phyloP scores from a whole-genome alignment of 92 coral and sea anemone genomes.

The Diadumene lineata region DNA sequence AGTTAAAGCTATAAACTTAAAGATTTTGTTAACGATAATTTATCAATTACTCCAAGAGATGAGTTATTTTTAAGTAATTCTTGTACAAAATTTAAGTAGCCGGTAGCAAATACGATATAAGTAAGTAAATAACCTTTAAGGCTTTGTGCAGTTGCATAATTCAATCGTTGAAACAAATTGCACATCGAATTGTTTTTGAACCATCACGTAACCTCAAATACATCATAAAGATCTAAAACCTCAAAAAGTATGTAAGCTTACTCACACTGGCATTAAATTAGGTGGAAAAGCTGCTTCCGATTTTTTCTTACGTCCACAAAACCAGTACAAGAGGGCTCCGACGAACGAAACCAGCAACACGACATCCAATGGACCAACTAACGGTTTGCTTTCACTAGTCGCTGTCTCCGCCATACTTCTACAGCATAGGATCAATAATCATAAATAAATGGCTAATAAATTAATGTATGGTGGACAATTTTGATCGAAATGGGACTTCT shows the following conservation, averaged over 20 bases:
- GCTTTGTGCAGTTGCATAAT: too few relatives aligned
- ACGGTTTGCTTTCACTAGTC: slow-evolving; percentile 65
- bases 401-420: slow-evolving; percentile 13
- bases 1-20: too few relatives aligned
- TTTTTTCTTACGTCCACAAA: slow-evolving; percentile 81
- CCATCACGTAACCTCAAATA: not conserved
- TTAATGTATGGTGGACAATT: not conserved
- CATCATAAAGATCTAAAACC: too few relatives aligned
- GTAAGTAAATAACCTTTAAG: too few relatives aligned
- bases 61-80: too few relatives aligned
- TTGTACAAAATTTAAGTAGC: too few relatives aligned
- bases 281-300: slow-evolving; percentile 56
- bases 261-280: slow-evolving; percentile 77
- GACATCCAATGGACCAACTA: slow-evolving; percentile 81
- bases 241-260: too few relatives aligned
- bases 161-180: too few relatives aligned
- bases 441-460: not conserved
- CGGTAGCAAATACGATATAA: too few relatives aligned
- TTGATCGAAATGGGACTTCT: not conserved
- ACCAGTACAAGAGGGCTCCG: slow-evolving; percentile 88
- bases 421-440: not conserved
- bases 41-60: too few relatives aligned
- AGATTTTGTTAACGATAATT: too few relatives aligned
- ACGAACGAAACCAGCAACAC: slow-evolving; percentile 86
- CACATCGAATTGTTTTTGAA: not conserved